phyloP scores from a whole-genome alignment of 2,888 invertebrate genomes.

The Pammene fasciana region DNA sequence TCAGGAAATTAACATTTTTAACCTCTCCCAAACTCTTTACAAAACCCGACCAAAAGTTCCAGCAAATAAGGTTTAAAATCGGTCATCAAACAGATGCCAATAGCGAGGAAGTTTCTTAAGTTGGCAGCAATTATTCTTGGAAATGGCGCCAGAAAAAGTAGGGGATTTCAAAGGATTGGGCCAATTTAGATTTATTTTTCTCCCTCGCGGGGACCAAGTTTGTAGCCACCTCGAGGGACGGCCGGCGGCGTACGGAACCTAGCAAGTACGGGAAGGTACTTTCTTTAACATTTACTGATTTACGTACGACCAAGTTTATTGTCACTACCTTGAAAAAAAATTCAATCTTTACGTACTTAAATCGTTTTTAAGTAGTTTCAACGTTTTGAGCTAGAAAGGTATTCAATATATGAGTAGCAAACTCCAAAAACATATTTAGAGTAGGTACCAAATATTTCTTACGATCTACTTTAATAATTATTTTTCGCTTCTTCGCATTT shows the following conservation, averaged over 20 bases:
- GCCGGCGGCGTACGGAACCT: conserved; percentile 44
- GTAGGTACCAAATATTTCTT: no score
- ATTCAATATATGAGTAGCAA: no score
- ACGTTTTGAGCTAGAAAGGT: no score
- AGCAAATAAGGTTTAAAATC: conserved; percentile 46
- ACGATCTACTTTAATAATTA: no score
- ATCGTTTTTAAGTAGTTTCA: no score
- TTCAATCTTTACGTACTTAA: no score
- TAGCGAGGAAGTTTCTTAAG: conserved; percentile 64
- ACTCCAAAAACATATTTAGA: no score
- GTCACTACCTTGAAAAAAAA: no score
- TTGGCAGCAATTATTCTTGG: conserved; percentile 76
- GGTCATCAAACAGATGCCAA: conserved; percentile 40
- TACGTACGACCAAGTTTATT: no score
- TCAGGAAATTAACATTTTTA: conserved; percentile 65
- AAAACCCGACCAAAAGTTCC: conserved; percentile 41
- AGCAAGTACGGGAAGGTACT: conserved; percentile 48
- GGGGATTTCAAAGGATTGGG: conserved; percentile 79
- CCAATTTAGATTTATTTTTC: conserved; percentile 83
- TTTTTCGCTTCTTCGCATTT: no score
- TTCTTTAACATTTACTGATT: no score
- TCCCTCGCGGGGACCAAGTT: conserved; percentile 70
- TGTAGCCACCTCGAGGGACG: conserved; percentile 64
- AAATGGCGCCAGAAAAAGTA: conserved; percentile 79
- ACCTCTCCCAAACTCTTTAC: conserved; percentile 34